Evolutionary conservation across 2,113 vertebrate species (phyloP), one percentile per base, ranked within the genome.

Genomic region (Dinomys branickii): DNA sequence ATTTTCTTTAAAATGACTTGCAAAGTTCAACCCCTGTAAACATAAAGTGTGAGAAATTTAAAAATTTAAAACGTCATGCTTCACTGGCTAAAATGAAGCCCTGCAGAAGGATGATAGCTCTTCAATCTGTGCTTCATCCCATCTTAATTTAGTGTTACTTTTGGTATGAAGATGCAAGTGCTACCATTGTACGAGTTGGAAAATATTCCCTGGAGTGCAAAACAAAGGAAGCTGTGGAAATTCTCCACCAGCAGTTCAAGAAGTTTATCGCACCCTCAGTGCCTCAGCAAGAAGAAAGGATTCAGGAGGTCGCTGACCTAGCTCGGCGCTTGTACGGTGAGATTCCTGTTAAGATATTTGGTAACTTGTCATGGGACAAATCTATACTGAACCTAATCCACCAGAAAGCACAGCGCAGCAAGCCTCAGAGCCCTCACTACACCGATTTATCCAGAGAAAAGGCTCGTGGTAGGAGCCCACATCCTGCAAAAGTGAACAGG

Each of bases 161-260:
- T 97, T 99, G 99, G 99, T 99, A 98, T 91, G 99, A 99, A 95
- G 99, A 99, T 77, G 99, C 99, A 35, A 99, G 98, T 3, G 98
- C 99, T 38, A 99, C 99, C 67, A 98, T 99, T 26, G 26, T 99
- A 80, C 98, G 99, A 90, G 99, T 99, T 81, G 98, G 98, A 33
- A 99, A 98, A 95, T 99, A 99, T 89, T 99, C 99, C 56, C 98
- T 98, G 0, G 98, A 99, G 95, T 99, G 99, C 91, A 98, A 98
- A 97, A 99, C 99, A 33, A 99, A 97, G 14, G 99, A 99, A 95
- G 99, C 99, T 20, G 98, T 99, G 93, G 98, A 98, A 22, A 98
- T 97, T 44, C 99, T 99, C 58, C 97, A 98, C 95, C 99, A 98
- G 83, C 99, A 99, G 96, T 99, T 99, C 98, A 99, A 99, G 77